Conservation (phyloP, 2,797 vertebrate genomes). For the Bovichtus variegatus region DNA sequence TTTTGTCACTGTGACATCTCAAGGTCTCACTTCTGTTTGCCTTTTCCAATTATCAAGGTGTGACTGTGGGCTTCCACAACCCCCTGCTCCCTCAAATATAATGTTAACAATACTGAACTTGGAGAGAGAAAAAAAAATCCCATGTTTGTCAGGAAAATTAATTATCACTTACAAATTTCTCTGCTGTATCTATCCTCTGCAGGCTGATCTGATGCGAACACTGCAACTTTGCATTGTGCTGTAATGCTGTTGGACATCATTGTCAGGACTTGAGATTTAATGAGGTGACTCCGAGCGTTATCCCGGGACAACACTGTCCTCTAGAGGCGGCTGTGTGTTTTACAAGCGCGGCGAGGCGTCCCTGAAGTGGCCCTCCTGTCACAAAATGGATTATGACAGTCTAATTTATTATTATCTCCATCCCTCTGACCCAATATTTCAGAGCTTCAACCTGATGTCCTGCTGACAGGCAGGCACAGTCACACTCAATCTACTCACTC, state of each 20-base stretch:
- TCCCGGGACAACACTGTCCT: constrained; percentile 76
- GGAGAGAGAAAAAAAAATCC: constrained; percentile 1
- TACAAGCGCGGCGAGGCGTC: neutral
- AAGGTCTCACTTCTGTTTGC: constrained; percentile 76
- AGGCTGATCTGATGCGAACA: constrained; percentile 28
- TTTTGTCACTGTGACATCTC: constrained; percentile 64
- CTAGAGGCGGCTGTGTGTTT: constrained; percentile 57
- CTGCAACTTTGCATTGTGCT: constrained; percentile 36
- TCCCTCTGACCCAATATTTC: constrained; percentile 61
- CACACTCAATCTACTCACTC: constrained; percentile 60
- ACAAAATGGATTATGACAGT: constrained; percentile 79
- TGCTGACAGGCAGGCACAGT: constrained; percentile 50
- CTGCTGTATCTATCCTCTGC: constrained; percentile 17
- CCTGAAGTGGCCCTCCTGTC: constrained; percentile 21
- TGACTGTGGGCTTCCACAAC: constrained; percentile 61
- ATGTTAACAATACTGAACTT: constrained; percentile 53
- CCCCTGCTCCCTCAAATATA: constrained; percentile 23
- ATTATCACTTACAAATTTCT: constrained; percentile 76
- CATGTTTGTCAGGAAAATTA: constrained; percentile 65
- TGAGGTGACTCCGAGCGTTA: neutral
- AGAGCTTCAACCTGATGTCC: constrained; percentile 55
- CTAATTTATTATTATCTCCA: constrained; percentile 76
- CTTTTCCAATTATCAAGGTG: constrained; percentile 85
- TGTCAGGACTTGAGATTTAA: constrained; percentile 26
- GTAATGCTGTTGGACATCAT: constrained; percentile 36